Evolutionary conservation across 1,140 invertebrate genomes (phyloP).

Genomic region (Bicyclus anynana): DNA sequence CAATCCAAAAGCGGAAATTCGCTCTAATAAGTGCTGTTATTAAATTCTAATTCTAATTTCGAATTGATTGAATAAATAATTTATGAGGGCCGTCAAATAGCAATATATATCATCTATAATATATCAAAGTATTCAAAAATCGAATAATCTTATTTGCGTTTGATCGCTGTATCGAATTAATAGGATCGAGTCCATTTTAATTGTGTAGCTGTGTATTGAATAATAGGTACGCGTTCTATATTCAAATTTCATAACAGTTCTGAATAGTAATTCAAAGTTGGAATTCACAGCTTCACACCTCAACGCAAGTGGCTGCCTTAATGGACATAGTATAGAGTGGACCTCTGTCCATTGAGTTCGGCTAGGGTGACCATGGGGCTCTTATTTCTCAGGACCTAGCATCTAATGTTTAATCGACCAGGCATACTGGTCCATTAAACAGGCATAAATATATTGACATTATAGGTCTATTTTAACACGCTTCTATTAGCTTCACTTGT

Average conservation of each 20-base stretch:
- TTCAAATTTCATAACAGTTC: slow-evolving; percentile 13
- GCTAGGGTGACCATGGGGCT: slow-evolving; percentile 15
- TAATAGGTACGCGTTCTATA: background rate
- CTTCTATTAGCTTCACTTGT: too few relatives aligned
- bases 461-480: too few relatives aligned
- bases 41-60: background rate
- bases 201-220: background rate
- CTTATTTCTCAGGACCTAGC: too few relatives aligned
- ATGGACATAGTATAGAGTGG: slow-evolving; percentile 20
- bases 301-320: slow-evolving; percentile 25
- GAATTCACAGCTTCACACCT: slow-evolving; percentile 27
- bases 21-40: background rate
- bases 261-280: slow-evolving; percentile 23
- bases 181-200: slow-evolving; percentile 3
- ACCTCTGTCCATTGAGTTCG: slow-evolving; percentile 33
- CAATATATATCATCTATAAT: slow-evolving; percentile 13
- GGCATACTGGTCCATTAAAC: too few relatives aligned
- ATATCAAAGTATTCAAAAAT: slow-evolving; percentile 3
- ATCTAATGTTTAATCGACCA: too few relatives aligned
- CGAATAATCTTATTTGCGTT: slow-evolving; percentile 1
- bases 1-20: background rate
- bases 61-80: slow-evolving; percentile 3
- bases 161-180: slow-evolving; percentile 10
- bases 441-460: too few relatives aligned
- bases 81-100: background rate